Evolutionary conservation across 2,113 vertebrate genomes (phyloP).

Genomic region (Lophochroa leadbeateri): DNA sequence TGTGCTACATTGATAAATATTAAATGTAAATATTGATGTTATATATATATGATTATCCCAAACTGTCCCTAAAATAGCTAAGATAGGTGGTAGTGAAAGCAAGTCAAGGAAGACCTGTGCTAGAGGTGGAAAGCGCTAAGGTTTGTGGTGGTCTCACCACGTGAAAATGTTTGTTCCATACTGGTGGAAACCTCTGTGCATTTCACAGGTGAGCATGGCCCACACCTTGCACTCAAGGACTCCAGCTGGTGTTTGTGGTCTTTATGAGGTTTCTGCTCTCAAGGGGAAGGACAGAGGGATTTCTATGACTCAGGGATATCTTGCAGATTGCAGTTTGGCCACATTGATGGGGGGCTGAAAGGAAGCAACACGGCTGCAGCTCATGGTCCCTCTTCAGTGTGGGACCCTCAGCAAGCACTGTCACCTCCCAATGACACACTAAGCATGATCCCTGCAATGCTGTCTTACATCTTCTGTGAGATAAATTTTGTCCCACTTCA

Average conservation of each 20-base stretch:
- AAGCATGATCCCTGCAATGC: not conserved
- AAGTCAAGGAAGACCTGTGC: not conserved
- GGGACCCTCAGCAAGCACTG: not conserved
- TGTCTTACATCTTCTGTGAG: not conserved
- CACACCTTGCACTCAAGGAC: accelerated
- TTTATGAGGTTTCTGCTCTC: not conserved
- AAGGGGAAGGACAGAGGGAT: not conserved
- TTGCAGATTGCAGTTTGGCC: not conserved
- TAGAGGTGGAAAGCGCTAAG: not conserved
- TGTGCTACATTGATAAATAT: not conserved
- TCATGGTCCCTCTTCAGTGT: not conserved
- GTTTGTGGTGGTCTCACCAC: not conserved
- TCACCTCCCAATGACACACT: not conserved
- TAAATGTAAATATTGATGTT: not conserved
- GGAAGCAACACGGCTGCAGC: not conserved
- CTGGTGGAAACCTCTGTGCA: not conserved
- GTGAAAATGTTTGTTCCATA: not conserved
- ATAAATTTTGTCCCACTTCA: not conserved
- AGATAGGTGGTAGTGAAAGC: not conserved
- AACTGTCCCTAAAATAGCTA: not conserved
- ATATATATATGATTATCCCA: not conserved
- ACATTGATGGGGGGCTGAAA: not conserved
- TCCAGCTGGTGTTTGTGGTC: not conserved
- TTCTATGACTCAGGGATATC: not conserved
- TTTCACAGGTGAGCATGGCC: not conserved